Percentiles rank a stretch among this genome's conserved stretches.
Conservation (phyloP, 1,140 invertebrate species). For the Cotesia typhae region DNA sequence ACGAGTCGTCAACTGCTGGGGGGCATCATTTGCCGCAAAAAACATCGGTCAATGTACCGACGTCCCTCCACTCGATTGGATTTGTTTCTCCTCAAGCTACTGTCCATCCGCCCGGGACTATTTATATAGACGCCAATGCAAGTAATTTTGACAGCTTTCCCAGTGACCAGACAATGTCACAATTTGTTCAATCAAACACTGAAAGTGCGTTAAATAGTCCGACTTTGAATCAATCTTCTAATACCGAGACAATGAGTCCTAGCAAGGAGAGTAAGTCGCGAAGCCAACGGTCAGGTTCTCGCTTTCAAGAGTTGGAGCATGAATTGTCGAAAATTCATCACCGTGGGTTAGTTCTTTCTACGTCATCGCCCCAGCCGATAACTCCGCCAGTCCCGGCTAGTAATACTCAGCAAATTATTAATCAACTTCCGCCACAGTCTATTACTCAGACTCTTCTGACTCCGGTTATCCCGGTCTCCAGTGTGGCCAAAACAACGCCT, state of each 20-base stretch:
- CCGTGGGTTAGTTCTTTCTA: slow-evolving; percentile 46
- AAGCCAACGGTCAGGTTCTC: slow-evolving; percentile 55
- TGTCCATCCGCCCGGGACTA: slow-evolving; percentile 50
- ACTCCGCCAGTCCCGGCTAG: slow-evolving; percentile 52
- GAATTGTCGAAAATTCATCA: slow-evolving; percentile 63
- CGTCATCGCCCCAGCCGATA: slow-evolving; percentile 52
- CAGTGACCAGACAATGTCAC: slow-evolving; percentile 35
- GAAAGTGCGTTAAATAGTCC: slow-evolving; percentile 53
- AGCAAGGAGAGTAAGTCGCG: slow-evolving; percentile 60
- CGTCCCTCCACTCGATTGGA: slow-evolving; percentile 56
- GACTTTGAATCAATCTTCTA: slow-evolving; percentile 42
- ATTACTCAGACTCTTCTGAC: slow-evolving; percentile 49
- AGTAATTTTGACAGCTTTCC: slow-evolving; percentile 11
- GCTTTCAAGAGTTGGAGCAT: slow-evolving; percentile 60
- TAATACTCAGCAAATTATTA: slow-evolving; percentile 39
- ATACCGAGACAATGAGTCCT: slow-evolving; percentile 58
- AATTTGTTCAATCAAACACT: slow-evolving; percentile 22
- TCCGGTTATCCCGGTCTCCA: slow-evolving; percentile 47
- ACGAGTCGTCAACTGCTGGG: slow-evolving; percentile 66
- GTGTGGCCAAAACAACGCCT: slow-evolving; percentile 50
- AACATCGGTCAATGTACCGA: slow-evolving; percentile 62
- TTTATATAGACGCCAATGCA: slow-evolving; percentile 28
- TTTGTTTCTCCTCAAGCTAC: slow-evolving; percentile 66
- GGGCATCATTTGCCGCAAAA: slow-evolving; percentile 71
- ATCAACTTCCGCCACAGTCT: slow-evolving; percentile 33